These are phyloP conservation scores for Celastrina argiolus DNA, from an alignment of 2,888 invertebrate genomes.

Conservation along the genomic window DNA sequence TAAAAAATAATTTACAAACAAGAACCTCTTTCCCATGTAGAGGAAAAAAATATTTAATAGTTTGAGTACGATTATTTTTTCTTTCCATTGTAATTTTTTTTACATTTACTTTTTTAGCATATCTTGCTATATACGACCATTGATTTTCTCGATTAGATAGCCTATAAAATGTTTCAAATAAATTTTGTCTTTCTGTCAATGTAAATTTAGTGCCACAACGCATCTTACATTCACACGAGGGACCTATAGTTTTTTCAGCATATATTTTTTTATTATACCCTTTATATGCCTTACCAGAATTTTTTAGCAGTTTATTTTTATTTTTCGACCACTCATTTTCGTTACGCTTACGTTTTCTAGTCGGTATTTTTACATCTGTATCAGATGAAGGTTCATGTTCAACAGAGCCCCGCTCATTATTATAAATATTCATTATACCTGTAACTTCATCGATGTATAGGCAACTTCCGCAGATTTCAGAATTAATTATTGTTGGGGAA, in stretches of 20 bases:
- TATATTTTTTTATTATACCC: neutral
- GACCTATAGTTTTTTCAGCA: neutral
- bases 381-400: neutral
- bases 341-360: neutral
- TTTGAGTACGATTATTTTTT: neutral
- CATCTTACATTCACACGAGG: no score
- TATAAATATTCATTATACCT: neutral
- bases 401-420: neutral
- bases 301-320: neutral
- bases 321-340: no score
- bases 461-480: neutral
- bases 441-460: no score
- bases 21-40: neutral
- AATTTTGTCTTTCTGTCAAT: no score
- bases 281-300: neutral
- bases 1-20: constrained; percentile 2
- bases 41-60: neutral
- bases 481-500: neutral
- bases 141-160: no score
- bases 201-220: no score
- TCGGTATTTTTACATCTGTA: neutral
- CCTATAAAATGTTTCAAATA: no score
- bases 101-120: no score
- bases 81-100: no score
- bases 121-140: no score